Base-by-base conservation (phyloP, 1,140 invertebrate genomes). In the Diuraphis noxia region DNA sequence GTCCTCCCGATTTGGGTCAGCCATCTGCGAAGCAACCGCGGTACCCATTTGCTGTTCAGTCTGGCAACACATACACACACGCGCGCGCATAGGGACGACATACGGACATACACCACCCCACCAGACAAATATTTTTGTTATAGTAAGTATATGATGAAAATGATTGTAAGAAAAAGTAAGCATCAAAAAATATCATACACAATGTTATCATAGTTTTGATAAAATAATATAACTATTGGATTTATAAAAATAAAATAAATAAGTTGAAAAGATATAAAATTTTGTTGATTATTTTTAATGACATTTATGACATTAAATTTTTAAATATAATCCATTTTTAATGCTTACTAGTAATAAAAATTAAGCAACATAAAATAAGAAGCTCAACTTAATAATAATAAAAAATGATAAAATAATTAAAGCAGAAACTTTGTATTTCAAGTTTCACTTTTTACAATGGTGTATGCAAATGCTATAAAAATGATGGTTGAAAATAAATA, bases 1-100 rank as follows among this genome's bases (percentile, higher is more conserved):
- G 95, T 99, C 98, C 94, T 98, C 97, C 93, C 97, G 96, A 94
- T 97, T 96, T 94, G 97, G 96, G 94, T 97, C 97, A 94, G 97
- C 97, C 97, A 98, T 97, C 97, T 98, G 96, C 86, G 92, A 91
- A 92, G 79, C 90, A 84, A 92, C 94, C 93, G 92, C 87, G 89
- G 91, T 63, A 94, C 94, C 94, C 84, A 91, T 82, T 94, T 94
- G 94, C 94, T 95, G 94, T 94, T 95, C 95, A 95, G 95, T 95
- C 95, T 96, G 95, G 94, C 94, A 95, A 92, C 92, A 93, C 92
- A 93, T 79, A 92, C 92, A 92, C 82, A 95, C 95, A 95, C 94
- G 95, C 94, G 38, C 86, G 82, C 63, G 41, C 86, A 77, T 52
- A 91, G 89, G 89, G 89, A 91, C 89, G 56, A 91, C 89, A 91